These are phyloP conservation scores for Parauchenoglanis punctatus DNA, from an alignment of 2,797 vertebrate species.

Conservation along the genomic window DNA sequence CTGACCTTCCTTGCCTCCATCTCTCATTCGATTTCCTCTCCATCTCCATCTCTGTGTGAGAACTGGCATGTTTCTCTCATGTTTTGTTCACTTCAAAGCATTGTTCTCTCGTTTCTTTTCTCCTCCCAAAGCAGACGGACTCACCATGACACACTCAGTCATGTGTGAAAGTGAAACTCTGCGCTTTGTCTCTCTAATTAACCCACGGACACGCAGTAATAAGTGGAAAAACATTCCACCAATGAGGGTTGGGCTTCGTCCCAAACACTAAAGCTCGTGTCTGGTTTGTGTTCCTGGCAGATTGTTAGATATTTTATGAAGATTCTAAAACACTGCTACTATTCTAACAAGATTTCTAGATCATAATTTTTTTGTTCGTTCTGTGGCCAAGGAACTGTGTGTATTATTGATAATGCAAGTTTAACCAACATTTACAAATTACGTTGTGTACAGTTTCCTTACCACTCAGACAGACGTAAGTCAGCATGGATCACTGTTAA, in stretches of 20 bases:
- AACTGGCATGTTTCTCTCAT: slow-evolving; percentile 70
- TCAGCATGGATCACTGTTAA: neutral
- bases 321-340: neutral
- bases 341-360: neutral
- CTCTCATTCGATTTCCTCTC: slow-evolving; percentile 44
- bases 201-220: slow-evolving; percentile 72
- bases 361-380: neutral
- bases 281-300: slow-evolving; percentile 2
- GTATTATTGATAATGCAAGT: neutral
- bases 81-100: slow-evolving; percentile 77
- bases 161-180: slow-evolving; percentile 79
- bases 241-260: slow-evolving; percentile 42
- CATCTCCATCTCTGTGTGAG: slow-evolving; percentile 69
- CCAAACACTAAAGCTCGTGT: neutral
- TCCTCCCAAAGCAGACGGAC: slow-evolving; percentile 73
- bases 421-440: neutral
- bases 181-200: slow-evolving; percentile 72
- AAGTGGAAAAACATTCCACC: slow-evolving; percentile 67
- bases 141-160: slow-evolving; percentile 79
- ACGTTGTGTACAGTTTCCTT: neutral
- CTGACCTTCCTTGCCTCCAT: slow-evolving; percentile 62
- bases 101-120: slow-evolving; percentile 65
- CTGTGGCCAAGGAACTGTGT: no score
- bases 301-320: neutral
- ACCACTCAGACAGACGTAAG: neutral